Percentiles rank a stretch among this genome's conserved stretches.
Evolutionary conservation across 2,113 vertebrate genomes (phyloP).

Genomic region (Sterrhoptilus dennistouni): DNA sequence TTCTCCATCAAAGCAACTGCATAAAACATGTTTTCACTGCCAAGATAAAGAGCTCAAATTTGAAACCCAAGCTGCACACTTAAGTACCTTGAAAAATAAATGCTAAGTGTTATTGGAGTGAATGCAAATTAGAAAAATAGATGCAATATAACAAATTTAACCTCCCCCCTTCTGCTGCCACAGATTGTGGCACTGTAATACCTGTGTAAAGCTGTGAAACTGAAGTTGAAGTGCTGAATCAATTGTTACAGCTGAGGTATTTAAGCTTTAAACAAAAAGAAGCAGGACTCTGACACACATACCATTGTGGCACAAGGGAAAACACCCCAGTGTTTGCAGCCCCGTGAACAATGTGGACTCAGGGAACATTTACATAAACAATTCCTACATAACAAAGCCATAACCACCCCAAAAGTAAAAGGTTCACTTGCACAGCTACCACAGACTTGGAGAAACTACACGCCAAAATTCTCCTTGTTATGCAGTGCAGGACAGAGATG

Average conservation of each 20-base stretch:
- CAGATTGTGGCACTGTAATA: neutral
- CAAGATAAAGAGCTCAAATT: constrained; percentile 6
- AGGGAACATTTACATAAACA: neutral
- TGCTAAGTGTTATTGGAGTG: neutral
- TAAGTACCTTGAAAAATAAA: neutral
- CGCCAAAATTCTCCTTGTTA: neutral
- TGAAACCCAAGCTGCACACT: neutral
- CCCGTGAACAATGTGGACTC: neutral
- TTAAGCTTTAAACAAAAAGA: neutral
- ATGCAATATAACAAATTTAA: neutral
- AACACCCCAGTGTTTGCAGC: neutral
- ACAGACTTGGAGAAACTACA: neutral
- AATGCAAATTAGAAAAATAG: neutral
- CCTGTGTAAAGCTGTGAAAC: neutral
- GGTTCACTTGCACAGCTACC: neutral
- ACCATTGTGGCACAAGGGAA: neutral
- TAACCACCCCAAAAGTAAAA: neutral
- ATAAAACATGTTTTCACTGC: neutral
- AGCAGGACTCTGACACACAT: neutral
- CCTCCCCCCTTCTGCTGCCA: neutral
- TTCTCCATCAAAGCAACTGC: neutral
- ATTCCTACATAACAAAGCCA: neutral
- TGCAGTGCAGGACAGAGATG: rapidly evolving
- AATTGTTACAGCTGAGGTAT: neutral
- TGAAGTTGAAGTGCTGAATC: neutral